Conservation (phyloP, 2,113 vertebrate species). For the Baryphthengus martii region DNA sequence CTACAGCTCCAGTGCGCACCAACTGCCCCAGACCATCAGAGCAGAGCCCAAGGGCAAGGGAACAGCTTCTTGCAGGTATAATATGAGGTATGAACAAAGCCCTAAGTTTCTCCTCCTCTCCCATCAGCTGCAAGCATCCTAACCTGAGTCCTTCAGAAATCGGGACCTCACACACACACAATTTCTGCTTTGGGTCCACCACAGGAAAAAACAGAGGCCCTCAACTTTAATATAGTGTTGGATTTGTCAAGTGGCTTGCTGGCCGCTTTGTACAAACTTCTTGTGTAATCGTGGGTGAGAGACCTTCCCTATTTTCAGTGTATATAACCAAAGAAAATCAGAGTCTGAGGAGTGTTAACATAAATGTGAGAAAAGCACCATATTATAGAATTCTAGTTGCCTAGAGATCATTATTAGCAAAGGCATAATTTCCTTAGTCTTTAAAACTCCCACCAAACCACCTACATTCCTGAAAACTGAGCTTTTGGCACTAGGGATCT, state of each 20-base stretch:
- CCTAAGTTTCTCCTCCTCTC: not conserved
- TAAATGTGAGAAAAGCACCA: not conserved
- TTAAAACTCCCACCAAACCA: conserved; percentile 45
- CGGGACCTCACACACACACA: accelerated
- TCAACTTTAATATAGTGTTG: not conserved
- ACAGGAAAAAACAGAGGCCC: not conserved
- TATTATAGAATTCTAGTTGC: conserved; percentile 13
- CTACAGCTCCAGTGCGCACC: accelerated
- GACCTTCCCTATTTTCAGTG: not conserved
- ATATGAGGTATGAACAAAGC: not conserved
- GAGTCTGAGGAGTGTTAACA: not conserved
- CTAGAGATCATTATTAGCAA: conserved; percentile 45
- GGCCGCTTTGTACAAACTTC: not conserved
- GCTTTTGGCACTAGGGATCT: not conserved
- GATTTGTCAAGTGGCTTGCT: not conserved
- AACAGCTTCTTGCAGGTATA: not conserved
- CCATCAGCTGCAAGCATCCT: not conserved
- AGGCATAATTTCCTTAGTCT: not conserved
- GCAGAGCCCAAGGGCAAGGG: not conserved
- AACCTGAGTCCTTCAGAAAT: not conserved
- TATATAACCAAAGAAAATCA: not conserved
- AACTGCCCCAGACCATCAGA: accelerated
- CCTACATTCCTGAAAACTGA: not conserved
- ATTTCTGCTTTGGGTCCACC: not conserved
- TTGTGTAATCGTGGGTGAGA: not conserved